Evolutionary conservation across 2,888 invertebrate genomes (phyloP).

Genomic region (Nineta flava): DNA sequence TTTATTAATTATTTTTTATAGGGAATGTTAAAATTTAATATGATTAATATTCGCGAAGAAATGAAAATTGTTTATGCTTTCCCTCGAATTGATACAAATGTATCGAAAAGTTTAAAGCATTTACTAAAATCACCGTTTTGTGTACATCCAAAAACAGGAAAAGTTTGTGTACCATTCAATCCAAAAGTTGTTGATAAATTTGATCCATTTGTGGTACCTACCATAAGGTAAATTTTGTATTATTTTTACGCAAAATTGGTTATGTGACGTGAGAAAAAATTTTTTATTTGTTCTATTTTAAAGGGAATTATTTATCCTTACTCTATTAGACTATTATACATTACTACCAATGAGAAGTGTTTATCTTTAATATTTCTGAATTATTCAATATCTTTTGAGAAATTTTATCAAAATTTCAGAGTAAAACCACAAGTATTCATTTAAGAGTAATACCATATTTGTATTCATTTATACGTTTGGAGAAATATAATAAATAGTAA

Average conservation of each 20-base stretch:
- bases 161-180: conserved; percentile 80
- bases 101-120: conserved; percentile 91
- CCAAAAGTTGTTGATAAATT: conserved; percentile 54
- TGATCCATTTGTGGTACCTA: conserved; percentile 57
- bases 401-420: too few species aligned
- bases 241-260: background rate
- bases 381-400: background rate
- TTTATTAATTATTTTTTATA: too few species aligned
- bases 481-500: too few species aligned
- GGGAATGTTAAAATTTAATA: too few species aligned
- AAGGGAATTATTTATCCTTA: background rate
- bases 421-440: too few species aligned
- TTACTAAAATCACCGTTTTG: conserved; percentile 96
- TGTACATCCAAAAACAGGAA: conserved; percentile 94
- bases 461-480: too few species aligned
- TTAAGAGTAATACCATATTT: too few species aligned
- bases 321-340: too few species aligned
- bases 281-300: background rate
- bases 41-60: conserved; percentile 60
- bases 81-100: conserved; percentile 90
- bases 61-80: conserved; percentile 83
- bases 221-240: conserved; percentile 37
- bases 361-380: background rate
- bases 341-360: too few species aligned
- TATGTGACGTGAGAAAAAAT: background rate